Conservation (phyloP, 2,113 vertebrate species). For the Toxostoma redivivum region DNA sequence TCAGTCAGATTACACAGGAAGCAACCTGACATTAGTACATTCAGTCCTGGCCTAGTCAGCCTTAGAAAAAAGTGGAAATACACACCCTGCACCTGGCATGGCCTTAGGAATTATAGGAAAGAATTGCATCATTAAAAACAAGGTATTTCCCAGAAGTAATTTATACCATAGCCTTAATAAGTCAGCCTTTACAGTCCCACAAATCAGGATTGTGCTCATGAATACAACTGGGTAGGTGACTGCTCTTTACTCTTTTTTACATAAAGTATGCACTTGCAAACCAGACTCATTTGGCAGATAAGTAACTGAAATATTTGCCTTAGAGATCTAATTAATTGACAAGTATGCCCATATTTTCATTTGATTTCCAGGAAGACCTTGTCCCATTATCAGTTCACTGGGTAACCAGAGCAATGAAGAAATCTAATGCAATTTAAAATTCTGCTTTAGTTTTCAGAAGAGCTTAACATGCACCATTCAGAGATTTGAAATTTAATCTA, state of each 20-base stretch:
- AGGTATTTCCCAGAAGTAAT: background rate
- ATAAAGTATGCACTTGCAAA: background rate
- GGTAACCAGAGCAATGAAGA: slow-evolving; percentile 78
- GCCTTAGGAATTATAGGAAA: background rate
- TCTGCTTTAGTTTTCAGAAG: background rate
- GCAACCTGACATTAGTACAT: background rate
- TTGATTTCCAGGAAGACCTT: slow-evolving; percentile 71
- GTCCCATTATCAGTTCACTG: slow-evolving; percentile 67
- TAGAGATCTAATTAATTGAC: slow-evolving; percentile 42
- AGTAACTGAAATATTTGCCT: slow-evolving; percentile 52
- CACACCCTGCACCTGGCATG: background rate
- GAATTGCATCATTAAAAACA: background rate
- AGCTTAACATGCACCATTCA: background rate
- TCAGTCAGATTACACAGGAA: background rate
- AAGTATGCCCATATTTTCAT: slow-evolving; percentile 68
- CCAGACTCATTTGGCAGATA: background rate
- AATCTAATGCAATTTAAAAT: slow-evolving; percentile 64
- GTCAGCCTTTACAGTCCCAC: background rate
- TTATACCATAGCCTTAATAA: background rate
- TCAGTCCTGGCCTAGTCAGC: background rate
- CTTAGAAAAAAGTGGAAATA: background rate
- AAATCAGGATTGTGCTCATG: background rate
- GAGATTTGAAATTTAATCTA: background rate
- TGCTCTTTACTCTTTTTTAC: background rate
- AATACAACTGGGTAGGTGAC: background rate